Base-by-base conservation (phyloP, 2,888 invertebrate genomes). In the Leptinotarsa juncta region DNA sequence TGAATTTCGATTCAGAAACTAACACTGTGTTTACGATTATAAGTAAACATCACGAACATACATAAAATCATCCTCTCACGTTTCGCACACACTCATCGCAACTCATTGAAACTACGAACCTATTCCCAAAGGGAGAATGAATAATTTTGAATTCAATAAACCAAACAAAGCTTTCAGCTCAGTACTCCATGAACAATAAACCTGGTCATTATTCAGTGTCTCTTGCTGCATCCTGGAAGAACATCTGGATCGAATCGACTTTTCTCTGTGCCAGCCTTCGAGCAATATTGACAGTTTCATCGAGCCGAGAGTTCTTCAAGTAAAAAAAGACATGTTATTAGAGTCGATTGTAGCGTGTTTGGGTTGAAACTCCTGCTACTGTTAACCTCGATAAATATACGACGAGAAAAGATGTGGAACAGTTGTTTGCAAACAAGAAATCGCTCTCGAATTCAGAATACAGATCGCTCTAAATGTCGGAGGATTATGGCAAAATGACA, bases 151-250 rank as follows among this genome's bases (percentile, higher is more conserved):
- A 67, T 67, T 50, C 67, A 51, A 67, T 67, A 67, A 23, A 53
- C n/a, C 55, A 16, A 51, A 67, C 23, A 67, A 3, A 50, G 32
- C 67, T 67, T 50, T 16, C 12, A 51, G n/a, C 51, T 53, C 16
- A 51, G 50, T 12, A 67, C n/a, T 12, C 42, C 12, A 50, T 51
- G 55, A 55, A 50, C 26, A n/a, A 51, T 67, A 67, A 67, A 67
- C 51, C 51, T 42, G 10, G 55, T 67, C 67, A 50, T 67, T 67
- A 67, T 67, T 67, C 67, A 67, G 67, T 20, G 51, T 55, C 67
- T 67, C 20, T 53, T 16, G 23, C 20, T 67, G 26, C 60, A 20
- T 20, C 60, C n/a, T 62, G 32, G 7, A 42, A 62, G 62, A 62
- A n/a, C 62, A 62, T 62, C 62, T 62, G 62, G 62, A 62, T 62